These are phyloP conservation scores for Stenodema calcarata DNA, from an alignment of 2,888 invertebrate species.

Conservation along the genomic window DNA sequence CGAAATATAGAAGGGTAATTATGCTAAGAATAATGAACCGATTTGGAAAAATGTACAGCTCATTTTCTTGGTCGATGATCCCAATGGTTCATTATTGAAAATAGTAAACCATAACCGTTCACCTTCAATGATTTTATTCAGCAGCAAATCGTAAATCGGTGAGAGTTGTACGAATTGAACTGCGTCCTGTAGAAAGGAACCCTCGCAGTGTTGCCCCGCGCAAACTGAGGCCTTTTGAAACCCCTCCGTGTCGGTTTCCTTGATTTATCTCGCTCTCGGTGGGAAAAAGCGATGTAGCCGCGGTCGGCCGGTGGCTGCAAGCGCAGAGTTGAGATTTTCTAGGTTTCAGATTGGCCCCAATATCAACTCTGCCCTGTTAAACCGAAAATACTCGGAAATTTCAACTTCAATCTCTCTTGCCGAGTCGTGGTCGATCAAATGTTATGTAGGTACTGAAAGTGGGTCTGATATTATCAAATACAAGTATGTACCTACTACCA, in stretches of 20 bases:
- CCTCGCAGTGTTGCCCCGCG: neutral
- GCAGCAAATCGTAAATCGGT: neutral
- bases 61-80: too few species aligned
- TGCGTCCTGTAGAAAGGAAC: neutral
- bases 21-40: too few species aligned
- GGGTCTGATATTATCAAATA: too few species aligned
- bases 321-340: neutral
- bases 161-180: neutral
- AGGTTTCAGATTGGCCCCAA: neutral
- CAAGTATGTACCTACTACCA: too few species aligned
- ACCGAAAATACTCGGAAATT: neutral
- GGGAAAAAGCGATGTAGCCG: neutral
- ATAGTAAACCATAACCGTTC: too few species aligned
- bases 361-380: neutral
- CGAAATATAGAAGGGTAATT: too few species aligned
- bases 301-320: neutral
- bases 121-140: too few species aligned
- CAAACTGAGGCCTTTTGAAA: neutral
- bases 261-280: neutral
- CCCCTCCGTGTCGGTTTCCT: neutral
- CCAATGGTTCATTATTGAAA: too few species aligned
- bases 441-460: neutral
- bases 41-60: too few species aligned
- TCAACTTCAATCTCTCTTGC: neutral
- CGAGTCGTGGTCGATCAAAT: neutral